A percentile compares a stretch with the other conserved stretches of the same genome.
phyloP scores from a whole-genome alignment of 2,797 vertebrate species.

The Phataginus tetradactyla region DNA sequence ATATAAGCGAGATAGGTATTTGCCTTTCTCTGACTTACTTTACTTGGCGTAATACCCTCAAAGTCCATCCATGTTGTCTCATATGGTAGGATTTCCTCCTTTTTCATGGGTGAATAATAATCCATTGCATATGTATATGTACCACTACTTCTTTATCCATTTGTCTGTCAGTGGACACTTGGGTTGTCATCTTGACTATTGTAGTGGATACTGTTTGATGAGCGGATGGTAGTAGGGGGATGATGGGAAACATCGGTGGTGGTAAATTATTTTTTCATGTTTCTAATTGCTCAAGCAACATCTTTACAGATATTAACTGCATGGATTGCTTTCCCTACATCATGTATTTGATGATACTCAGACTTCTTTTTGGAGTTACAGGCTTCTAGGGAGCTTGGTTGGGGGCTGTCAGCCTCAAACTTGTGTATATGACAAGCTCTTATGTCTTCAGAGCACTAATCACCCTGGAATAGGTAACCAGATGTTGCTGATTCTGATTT shows the following conservation, averaged over 20 bases:
- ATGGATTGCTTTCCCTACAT: neutral
- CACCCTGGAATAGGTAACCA: slow-evolving; percentile 38
- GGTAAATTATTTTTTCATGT: neutral
- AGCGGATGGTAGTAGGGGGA: neutral
- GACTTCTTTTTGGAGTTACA: neutral
- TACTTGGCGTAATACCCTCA: neutral
- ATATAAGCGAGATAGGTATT: neutral
- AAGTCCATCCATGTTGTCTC: neutral
- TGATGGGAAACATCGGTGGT: neutral
- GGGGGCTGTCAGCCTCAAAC: neutral
- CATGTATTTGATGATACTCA: neutral
- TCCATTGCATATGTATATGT: neutral
- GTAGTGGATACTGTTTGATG: neutral
- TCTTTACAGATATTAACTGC: neutral
- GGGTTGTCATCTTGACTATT: neutral
- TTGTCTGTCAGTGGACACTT: neutral
- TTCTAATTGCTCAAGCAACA: neutral
- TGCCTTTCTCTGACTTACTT: slow-evolving; percentile 4
- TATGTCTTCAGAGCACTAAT: slow-evolving; percentile 51
- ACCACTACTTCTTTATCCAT: neutral
- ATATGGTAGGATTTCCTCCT: neutral
- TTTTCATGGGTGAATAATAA: neutral
- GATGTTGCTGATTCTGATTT: slow-evolving; percentile 54
- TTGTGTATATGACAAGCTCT: neutral
- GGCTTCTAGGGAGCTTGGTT: neutral